Evolutionary conservation across 2,113 vertebrate species (phyloP), one percentile per base, ranked within the genome.

Genomic region (Barnardius zonarius): DNA sequence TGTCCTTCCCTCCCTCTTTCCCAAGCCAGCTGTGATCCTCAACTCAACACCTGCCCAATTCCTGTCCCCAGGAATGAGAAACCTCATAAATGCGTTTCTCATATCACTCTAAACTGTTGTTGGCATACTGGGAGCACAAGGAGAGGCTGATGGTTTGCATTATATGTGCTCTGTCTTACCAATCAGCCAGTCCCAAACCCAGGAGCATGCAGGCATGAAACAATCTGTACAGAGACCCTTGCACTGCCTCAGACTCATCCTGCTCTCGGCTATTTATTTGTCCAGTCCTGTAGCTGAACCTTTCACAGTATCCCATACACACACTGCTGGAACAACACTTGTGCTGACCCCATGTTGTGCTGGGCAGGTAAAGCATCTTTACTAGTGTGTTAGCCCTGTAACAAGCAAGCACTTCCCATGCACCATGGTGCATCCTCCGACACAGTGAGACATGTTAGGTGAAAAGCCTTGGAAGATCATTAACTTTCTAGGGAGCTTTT

Each of bases 401-500:
- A 35, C n/a, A 72, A 55, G 69, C 35, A 57, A n/a, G 31, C 39
- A 18, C 30, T 83, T 76, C 68, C 75, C 37, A 8, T 35, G 46
- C 78, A 51, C 55, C 0, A 0, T 48, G 77, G 11, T 44, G 52
- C 39, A 44, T 64, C 81, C 48, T 57, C 83, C 4, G 0, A 35
- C 61, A 81, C 48, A n/a, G 49, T 3, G 27, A 93, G 63, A 62
- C 35, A 33, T 23, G 31, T 63, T 74, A 86, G 68, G 51, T 43
- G 46, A 69, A 83, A 94, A 69, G 43, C 68, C 72, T 39, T 80
- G 64, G 78, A 90, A 90, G 55, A 90, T 74, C 68, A 78, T 93
- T 94, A 96, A 81, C 80, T 95, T 92, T 76, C 87, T 63, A 31
- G 76, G 81, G 80, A 81, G 86, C 55, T 81, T 93, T 52, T 86